A percentile compares a stretch with the other conserved stretches of the same genome.
Evolutionary conservation across 2,113 vertebrate genomes (phyloP).

Genomic region (Saccopteryx leptura): DNA sequence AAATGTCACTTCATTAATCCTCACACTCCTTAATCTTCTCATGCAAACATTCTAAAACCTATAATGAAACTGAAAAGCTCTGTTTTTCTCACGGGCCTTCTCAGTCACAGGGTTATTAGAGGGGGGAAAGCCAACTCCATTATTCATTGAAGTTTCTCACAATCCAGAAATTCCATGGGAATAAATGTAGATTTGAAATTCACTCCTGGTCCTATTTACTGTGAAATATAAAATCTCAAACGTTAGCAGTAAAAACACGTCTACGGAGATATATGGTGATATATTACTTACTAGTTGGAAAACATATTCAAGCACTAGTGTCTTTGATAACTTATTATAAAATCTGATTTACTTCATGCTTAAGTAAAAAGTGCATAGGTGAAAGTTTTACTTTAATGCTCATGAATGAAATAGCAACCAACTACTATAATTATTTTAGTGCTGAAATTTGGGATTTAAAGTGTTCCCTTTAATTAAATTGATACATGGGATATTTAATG

Average conservation of each 20-base stretch:
- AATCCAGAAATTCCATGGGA: neutral
- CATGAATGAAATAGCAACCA: neutral
- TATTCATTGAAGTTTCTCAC: neutral
- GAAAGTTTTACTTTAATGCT: neutral
- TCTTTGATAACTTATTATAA: neutral
- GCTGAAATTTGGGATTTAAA: neutral
- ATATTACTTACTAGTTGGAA: neutral
- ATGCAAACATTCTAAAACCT: neutral
- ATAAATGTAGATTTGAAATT: slow-evolving; percentile 8
- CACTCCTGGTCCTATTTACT: slow-evolving; percentile 19
- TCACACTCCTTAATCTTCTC: neutral
- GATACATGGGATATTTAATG: neutral
- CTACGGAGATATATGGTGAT: neutral
- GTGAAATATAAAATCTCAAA: neutral
- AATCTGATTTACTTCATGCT: neutral
- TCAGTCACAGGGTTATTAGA: neutral
- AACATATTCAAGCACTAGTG: neutral
- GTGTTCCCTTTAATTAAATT: neutral
- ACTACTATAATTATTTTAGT: neutral
- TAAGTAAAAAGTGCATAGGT: neutral
- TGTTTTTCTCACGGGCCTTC: neutral
- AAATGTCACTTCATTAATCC: slow-evolving; percentile 40
- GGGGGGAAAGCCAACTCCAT: neutral
- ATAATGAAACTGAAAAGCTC: slow-evolving; percentile 15
- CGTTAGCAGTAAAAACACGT: neutral